Evolutionary conservation across 2,113 vertebrate genomes (phyloP), one percentile per base, ranked within the genome.

Genomic region (Meleagris gallopavo): DNA sequence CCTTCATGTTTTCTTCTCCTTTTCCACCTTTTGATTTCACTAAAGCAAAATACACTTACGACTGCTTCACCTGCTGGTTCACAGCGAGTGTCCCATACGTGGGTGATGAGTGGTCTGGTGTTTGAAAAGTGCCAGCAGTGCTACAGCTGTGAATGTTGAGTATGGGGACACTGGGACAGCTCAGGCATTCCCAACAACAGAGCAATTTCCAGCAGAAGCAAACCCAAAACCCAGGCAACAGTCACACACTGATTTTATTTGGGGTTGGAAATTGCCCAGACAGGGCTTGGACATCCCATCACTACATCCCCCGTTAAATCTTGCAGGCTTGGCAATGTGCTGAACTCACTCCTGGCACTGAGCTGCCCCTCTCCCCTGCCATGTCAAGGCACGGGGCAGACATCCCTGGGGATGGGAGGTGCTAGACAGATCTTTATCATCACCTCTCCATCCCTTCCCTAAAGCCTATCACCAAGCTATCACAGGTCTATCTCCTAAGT

Each of bases 361-460:
- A 88, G 80, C 29, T 46, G 16, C 41, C 29, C 46, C 32, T 80
- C 52, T 69, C 54, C 45, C 70, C 77, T 40, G 20, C 5, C 17
- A 62, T 76, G 45, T 60, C n/a, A 46, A 40, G 36, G 50, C 48
- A 72, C 65, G 52, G 15, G 45, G 62, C 81, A 93, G 66, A 72
- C 52, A 70, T 70, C 81, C 11, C 2, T 8, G 13, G 77, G 71
- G 60, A 92, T 70, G 66, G 89, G 95, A 94, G 95, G 94, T 94
- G 89, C 89, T 76, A 95, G 93, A 87, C 67, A 80, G 84, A 95
- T 91, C 78, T 96, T 94, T 95, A 97, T 96, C 93, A 79, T 85
- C 87, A 80, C 78, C 82, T 85, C 82, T 89, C 5, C 64, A 82
- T 91, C 60, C 82, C 24, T 85, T 94, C 94, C 94, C 89, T 90